Evolutionary conservation across 30 jellyfish, hydroid and myxozoan species (phyloP), one percentile per base, ranked within the genome.

Genomic region (Mastigias papua): DNA sequence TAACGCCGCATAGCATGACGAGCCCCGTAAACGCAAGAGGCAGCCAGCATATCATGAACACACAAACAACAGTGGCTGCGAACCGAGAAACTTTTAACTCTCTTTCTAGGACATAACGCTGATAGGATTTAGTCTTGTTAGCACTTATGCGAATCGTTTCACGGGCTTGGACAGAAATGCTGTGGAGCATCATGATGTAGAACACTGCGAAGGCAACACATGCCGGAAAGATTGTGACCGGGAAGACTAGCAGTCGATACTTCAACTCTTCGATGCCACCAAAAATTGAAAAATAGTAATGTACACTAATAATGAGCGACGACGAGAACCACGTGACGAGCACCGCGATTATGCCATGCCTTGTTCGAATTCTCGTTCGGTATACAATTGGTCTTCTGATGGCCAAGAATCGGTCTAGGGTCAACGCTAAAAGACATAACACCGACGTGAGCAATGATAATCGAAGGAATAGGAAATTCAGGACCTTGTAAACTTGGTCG

Each of bases 21-120:
- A 78, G 78, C 11, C 82, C 80, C 1, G 27, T 86, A 1, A 90
- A 54, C 13, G 90, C 84, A 9, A 90, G 61, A 0, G 97, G 97
- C 26, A 75, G 26, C 97, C 97, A 90, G 66, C 97, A 90, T 0
- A 90, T 60, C 34, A 81, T 50, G 34, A 90, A 90, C 1, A 54
- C 87, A 22, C 68, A 64, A 20, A 74, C 89, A 69, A 90, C 86
- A 19, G 80, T 71, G 1, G 78, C 75, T n/a, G 93, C 87, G 17
- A 90, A 50, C 19, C 76, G 75, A 21, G 97, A 50, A 20, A 87
- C 50, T 87, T 78, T 68, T 10, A 57, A 11, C 72, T 87, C 96
- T n/a, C 96, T 80, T 33, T 70, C 66, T 21, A 83, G 19, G 6
- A 72, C 31, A 64, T 70, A 49, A 0, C 62, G 77, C 19, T 72